Percentiles rank a stretch among this genome's conserved stretches.
These are phyloP conservation scores for Tachina fera DNA, from an alignment of 2,888 invertebrate genomes.

Conservation along the genomic window DNA sequence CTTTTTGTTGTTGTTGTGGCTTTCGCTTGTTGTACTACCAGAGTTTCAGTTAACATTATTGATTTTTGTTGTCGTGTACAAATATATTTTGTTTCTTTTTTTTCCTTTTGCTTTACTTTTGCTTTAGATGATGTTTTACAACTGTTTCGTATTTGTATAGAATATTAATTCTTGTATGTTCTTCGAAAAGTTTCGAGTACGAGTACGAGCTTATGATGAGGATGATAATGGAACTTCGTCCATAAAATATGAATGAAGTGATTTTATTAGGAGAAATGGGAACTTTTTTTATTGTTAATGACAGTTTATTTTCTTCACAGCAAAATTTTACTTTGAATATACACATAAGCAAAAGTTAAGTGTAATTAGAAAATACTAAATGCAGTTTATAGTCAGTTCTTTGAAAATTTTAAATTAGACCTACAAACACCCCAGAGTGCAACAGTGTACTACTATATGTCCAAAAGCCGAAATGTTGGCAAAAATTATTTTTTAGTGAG, in stretches of 20 bases:
- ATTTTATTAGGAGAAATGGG: conserved; percentile 6
- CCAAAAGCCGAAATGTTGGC: too few relatives aligned
- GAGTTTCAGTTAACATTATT: conserved; percentile 54
- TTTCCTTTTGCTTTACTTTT: not conserved
- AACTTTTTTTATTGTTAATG: not conserved
- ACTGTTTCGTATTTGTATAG: conserved; percentile 52
- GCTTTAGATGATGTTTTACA: conserved; percentile 64
- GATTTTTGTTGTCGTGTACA: conserved; percentile 42
- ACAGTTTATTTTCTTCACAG: not conserved
- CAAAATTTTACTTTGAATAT: not conserved
- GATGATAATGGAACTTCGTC: not conserved
- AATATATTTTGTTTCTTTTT: conserved; percentile 4
- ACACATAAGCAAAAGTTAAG: too few relatives aligned
- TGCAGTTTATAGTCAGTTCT: too few relatives aligned
- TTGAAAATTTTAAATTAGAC: too few relatives aligned
- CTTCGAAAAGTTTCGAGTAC: conserved; percentile 18
- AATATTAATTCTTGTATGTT: conserved; percentile 62
- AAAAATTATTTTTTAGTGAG: too few relatives aligned
- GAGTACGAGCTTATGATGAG: not conserved
- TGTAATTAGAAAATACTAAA: too few relatives aligned
- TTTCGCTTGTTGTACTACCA: not conserved
- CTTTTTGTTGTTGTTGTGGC: conserved; percentile 7
- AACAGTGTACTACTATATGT: too few relatives aligned
- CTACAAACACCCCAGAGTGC: too few relatives aligned
- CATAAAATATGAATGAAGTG: conserved; percentile 29